Percentiles rank a stretch among this genome's conserved stretches.
Evolutionary conservation across 2,888 invertebrate species (phyloP).

Genomic region (Chironomus riparius): DNA sequence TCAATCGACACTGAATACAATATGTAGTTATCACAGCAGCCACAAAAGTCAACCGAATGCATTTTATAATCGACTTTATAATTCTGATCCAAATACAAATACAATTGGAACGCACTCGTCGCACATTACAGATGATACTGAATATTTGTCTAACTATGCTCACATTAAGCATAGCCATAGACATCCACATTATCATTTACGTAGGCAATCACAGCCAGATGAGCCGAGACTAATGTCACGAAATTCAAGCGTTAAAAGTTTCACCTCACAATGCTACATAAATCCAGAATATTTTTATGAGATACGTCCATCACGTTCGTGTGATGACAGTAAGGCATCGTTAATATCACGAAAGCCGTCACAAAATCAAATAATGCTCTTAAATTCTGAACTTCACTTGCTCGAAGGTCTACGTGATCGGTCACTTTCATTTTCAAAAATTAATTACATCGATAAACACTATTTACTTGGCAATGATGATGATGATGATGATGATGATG

Average conservation of each 20-base stretch:
- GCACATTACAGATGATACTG: neutral
- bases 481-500: conserved; percentile 36
- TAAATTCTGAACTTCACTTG: conserved; percentile 16
- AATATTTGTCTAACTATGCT: conserved; percentile 18
- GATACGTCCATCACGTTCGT: conserved; percentile 2
- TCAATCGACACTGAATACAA: conserved; percentile 22
- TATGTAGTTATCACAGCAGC: conserved; percentile 15
- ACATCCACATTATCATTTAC: conserved; percentile 20
- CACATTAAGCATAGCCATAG: conserved; percentile 23
- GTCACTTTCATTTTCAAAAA: conserved; percentile 12
- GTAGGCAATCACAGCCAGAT: conserved; percentile 23
- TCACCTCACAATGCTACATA: conserved; percentile 18
- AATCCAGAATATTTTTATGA: conserved; percentile 26
- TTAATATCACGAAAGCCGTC: conserved; percentile 15
- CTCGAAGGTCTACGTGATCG: neutral
- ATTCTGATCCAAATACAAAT: conserved; percentile 23
- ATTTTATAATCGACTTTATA: neutral
- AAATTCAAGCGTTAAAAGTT: conserved; percentile 26
- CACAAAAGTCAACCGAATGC: conserved; percentile 8
- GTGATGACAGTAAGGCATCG: conserved; percentile 15
- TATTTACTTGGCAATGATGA: neutral
- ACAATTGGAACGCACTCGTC: neutral
- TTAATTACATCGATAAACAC: conserved; percentile 8
- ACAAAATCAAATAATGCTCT: conserved; percentile 17
- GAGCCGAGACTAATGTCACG: conserved; percentile 12